A percentile compares a stretch with the other conserved stretches of the same genome.
phyloP scores from a whole-genome alignment of 2,113 vertebrate genomes.

The Phaetusa simplex region DNA sequence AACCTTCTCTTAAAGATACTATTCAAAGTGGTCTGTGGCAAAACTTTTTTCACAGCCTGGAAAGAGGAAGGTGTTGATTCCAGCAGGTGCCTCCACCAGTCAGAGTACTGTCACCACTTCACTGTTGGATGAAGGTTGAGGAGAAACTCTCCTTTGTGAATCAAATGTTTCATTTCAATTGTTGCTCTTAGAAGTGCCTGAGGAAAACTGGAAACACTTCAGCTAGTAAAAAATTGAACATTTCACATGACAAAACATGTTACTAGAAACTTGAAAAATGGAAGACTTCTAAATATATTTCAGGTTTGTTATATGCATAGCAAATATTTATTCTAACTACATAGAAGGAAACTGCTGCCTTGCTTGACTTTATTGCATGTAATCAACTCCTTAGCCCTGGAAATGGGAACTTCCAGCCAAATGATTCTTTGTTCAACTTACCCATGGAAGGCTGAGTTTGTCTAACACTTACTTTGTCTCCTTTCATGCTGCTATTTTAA shows the following conservation, averaged over 20 bases:
- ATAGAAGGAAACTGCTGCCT: not conserved
- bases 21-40: not conserved
- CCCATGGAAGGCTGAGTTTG: not conserved
- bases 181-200: not conserved
- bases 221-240: not conserved
- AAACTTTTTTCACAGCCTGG: not conserved
- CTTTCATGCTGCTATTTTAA: constrained; percentile 12
- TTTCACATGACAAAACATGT: not conserved
- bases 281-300: not conserved
- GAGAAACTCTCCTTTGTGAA: not conserved
- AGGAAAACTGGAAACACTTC: not conserved
- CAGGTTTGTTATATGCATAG: not conserved
- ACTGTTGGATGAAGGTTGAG: not conserved
- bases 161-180: not conserved
- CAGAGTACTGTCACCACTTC: not conserved
- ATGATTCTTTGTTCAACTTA: constrained; percentile 8
- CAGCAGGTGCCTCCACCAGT: not conserved
- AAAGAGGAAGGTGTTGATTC: not conserved
- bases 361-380: not conserved
- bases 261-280: not conserved
- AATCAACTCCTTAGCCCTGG: not conserved
- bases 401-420: not conserved
- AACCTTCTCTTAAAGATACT: not conserved
- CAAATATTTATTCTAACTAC: not conserved
- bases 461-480: constrained; percentile 2